A percentile compares a stretch with the other conserved stretches of the same genome.
phyloP scores from a whole-genome alignment of 1,140 invertebrate species.

The Scaptomyza pallida region DNA sequence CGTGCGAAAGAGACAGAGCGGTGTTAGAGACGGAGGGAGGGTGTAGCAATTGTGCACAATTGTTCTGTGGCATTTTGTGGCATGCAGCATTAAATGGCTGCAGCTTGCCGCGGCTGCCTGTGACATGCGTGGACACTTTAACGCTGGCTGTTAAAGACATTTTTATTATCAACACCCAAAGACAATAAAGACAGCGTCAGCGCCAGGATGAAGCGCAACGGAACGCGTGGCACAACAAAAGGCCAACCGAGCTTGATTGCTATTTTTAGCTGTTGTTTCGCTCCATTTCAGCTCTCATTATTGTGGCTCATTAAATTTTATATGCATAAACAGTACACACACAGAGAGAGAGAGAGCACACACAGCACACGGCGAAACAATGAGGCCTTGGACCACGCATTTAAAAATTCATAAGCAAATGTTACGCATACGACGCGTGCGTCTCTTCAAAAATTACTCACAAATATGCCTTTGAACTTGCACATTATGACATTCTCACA shows the following conservation, averaged over 20 bases:
- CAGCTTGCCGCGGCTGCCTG: neutral
- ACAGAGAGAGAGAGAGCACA: conserved; percentile 3
- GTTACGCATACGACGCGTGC: conserved; percentile 59
- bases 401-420: conserved; percentile 67
- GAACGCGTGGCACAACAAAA: conserved; percentile 22
- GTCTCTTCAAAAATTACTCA: conserved; percentile 1
- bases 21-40: neutral
- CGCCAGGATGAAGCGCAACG: neutral
- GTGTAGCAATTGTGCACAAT: conserved; percentile 22
- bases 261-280: conserved; percentile 58
- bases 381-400: conserved; percentile 29
- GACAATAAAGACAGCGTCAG: conserved; percentile 19
- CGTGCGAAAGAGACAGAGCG: neutral
- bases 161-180: conserved; percentile 30
- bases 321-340: conserved; percentile 59
- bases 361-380: conserved; percentile 24
- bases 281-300: conserved; percentile 55
- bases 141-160: conserved; percentile 19
- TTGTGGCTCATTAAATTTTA: conserved; percentile 77
- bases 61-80: conserved; percentile 12
- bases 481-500: conserved; percentile 9
- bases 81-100: conserved; percentile 15
- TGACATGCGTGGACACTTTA: conserved; percentile 16
- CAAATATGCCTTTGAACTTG: conserved; percentile 1
- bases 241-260: conserved; percentile 43